Evolutionary conservation across 2,797 vertebrate species (phyloP).

Genomic region (Gobionotothen gibberifrons): DNA sequence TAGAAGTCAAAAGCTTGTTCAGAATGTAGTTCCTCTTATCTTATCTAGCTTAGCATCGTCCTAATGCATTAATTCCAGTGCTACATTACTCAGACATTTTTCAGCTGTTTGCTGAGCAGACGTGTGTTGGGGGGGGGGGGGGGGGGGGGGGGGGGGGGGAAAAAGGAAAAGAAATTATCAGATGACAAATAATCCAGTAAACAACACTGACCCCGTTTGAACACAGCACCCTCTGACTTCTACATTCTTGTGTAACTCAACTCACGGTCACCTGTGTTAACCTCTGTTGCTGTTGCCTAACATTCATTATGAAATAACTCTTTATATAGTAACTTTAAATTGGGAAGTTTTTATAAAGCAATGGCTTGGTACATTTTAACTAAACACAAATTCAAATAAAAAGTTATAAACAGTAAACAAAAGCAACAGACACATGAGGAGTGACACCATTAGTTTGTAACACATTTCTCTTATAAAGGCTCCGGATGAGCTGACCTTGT

Average conservation of each 20-base stretch:
- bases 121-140: constrained; percentile 11
- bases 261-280: constrained; percentile 21
- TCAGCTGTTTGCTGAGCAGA: constrained; percentile 29
- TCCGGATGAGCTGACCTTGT: neutral
- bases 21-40: no score
- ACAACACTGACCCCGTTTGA: constrained; percentile 78
- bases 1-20: neutral
- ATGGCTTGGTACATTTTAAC: neutral
- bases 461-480: neutral
- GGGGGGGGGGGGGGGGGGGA: neutral
- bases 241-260: constrained; percentile 54
- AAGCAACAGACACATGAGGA: constrained; percentile 15
- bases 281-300: constrained; percentile 7
- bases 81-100: constrained; percentile 15
- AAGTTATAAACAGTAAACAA: neutral
- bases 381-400: neutral
- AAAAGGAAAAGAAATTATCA: no score
- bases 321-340: neutral
- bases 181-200: constrained; percentile 75
- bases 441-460: constrained; percentile 38
- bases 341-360: neutral
- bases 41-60: neutral
- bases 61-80: neutral
- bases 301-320: neutral
- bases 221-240: constrained; percentile 45